Base-by-base conservation (phyloP, 2,888 invertebrate species). In the Chymomyza procnemis region DNA sequence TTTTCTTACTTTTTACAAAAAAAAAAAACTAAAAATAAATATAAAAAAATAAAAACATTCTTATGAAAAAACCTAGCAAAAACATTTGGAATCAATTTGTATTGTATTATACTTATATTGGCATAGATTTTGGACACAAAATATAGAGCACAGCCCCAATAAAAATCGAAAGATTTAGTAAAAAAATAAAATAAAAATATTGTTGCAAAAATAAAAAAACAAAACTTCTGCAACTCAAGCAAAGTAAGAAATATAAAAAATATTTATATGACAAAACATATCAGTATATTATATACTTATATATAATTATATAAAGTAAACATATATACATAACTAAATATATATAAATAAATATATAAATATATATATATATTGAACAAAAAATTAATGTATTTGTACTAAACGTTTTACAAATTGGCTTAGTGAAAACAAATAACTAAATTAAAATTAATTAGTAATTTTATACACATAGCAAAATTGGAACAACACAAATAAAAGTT, bases 391-490 rank as follows among this genome's bases (percentile, higher is more conserved):
- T 84, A 86, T 86, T 86, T 86, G 85, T 86, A 86, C 87, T 85
- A 85, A 85, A 87, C 77, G 78, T 78, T 87, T 85, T 85, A 85
- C 83, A 83, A 83, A 85, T 85, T 87, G 85, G 85, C 85, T 74
- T 85, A 83, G 77, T 75, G 69, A 76, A 69, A 76, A 52, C 54
- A 73, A 63, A 19, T 54, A 46, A 62, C 12, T n/a, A 60, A 60
- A 64, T 5, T 50, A 21, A 47, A 19, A 55, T 46, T 48, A 74
- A 71, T 74, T 73, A 73, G 64, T 78, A 74, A 79, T 84, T 82
- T 82, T 82, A 82, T 82, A 82, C 79, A 81, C 75, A 62, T 77
- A 84, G 80, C 63, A 34, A 83, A 80, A 83, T 84, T 84, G 75
- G 81, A 74, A 74, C 66, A 67, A 67, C 46, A 64, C 61, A 74